Evolutionary conservation across 2,888 invertebrate genomes (phyloP).

Genomic region (Ophion ventricosus): DNA sequence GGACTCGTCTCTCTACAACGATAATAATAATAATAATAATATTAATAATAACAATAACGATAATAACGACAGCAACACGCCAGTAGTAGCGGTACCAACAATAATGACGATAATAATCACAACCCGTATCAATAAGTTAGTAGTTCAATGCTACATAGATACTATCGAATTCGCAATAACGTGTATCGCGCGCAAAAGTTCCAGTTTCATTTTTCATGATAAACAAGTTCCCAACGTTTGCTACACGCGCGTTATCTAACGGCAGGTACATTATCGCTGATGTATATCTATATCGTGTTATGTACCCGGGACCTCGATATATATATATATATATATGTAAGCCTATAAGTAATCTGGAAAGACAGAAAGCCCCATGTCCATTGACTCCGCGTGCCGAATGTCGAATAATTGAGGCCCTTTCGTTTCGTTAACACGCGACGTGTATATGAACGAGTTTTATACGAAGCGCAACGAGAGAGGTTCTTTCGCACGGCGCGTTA

Average conservation of each 20-base stretch:
- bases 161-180: slow-evolving; percentile 51
- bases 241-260: slow-evolving; percentile 24
- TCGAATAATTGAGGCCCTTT: not conserved
- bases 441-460: slow-evolving; percentile 12
- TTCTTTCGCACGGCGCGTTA: slow-evolving; percentile 72
- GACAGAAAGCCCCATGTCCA: not conserved
- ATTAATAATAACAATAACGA: not conserved
- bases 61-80: not conserved
- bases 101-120: slow-evolving; percentile 20
- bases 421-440: not conserved
- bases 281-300: slow-evolving; percentile 44
- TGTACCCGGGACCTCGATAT: not conserved
- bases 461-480: slow-evolving; percentile 62
- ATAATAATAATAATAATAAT: not conserved
- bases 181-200: slow-evolving; percentile 27
- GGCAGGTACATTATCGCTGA: slow-evolving; percentile 29
- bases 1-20: slow-evolving; percentile 5
- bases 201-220: slow-evolving; percentile 56
- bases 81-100: not conserved
- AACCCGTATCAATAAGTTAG: slow-evolving; percentile 49
- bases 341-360: not conserved
- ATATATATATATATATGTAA: not conserved
- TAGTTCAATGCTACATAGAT: slow-evolving; percentile 59
- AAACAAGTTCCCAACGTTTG: slow-evolving; percentile 56
- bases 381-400: not conserved